Evolutionary conservation across 2,113 vertebrate species (phyloP), one percentile per base, ranked within the genome.

Genomic region (Falco punctatus): DNA sequence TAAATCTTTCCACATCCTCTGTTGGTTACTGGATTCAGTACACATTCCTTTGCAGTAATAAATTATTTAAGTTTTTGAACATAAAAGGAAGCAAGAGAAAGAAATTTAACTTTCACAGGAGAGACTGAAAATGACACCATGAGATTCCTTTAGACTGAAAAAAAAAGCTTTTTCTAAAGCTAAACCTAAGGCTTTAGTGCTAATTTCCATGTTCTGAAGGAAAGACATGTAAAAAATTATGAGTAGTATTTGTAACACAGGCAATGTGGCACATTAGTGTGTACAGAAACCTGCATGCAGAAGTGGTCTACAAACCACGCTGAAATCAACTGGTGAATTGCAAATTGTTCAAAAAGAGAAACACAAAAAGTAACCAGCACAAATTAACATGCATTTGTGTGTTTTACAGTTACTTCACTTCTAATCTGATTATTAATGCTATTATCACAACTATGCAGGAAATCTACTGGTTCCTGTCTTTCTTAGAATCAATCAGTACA

Each of bases 1-100:
- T 97, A 96, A 97, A 97, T 97, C 97, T 96, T 96, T 94, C 92
- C 65, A 94, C 72, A 95, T 95, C 93, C 86, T 94, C 93, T 93
- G 75, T 67, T 97, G 93, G 93, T 96, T 96, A 92, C 90, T 97
- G 95, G 92, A 95, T 93, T 96, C 23, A 27, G 86, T 49, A 84
- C 44, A 84, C 94, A 96, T 97, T 96, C 96, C 82, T 96, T 74
- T 88, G 59, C 46, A 69, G 80, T 49, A 93, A 95, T 96, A 96
- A 97, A 97, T 97, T 96, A 96, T 86, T 91, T 51, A 62, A 64
- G 65, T 86, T 96, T 95, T 86, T 92, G 44, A 96, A 95, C 95
- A 94, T 96, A 93, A 96, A 97, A 94, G 90, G 80, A 96, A 90
- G 84, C 32, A 91, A 95, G 74, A 94, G 78, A 92, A 90, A 94